phyloP scores from a whole-genome alignment of 2,888 invertebrate genomes.

The Synergus gifuensis region DNA sequence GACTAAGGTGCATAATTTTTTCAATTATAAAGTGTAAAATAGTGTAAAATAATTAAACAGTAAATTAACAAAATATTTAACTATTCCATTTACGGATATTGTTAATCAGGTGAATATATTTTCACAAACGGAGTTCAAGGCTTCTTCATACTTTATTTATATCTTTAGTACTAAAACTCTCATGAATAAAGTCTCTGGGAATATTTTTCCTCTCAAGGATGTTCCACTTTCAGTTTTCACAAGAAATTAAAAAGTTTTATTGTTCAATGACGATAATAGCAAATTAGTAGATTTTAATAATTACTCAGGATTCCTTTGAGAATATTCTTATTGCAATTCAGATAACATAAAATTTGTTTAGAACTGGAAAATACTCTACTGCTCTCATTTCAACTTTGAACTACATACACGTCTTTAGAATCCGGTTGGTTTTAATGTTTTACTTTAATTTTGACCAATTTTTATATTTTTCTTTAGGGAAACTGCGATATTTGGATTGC shows the following conservation, averaged over 20 bases:
- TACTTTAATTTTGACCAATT: neutral
- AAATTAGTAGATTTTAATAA: too few species aligned
- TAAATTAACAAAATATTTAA: neutral
- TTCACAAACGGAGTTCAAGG: neutral
- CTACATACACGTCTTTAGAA: neutral
- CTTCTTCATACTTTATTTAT: neutral
- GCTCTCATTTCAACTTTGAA: too few species aligned
- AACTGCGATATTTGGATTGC: constrained; percentile 83
- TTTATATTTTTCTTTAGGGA: constrained; percentile 76
- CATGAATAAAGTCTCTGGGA: neutral
- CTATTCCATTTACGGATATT: neutral
- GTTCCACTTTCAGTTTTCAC: neutral
- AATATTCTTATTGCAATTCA: too few species aligned
- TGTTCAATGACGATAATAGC: neutral
- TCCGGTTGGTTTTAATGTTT: neutral
- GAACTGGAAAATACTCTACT: too few species aligned
- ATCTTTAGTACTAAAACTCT: neutral
- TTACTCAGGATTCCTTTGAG: too few species aligned
- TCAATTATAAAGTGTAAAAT: neutral
- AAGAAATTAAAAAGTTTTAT: constrained; percentile 23
- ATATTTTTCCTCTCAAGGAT: constrained; percentile 35
- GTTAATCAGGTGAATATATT: neutral
- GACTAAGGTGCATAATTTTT: constrained; percentile 8
- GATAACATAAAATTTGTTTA: too few species aligned
- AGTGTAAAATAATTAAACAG: neutral